phyloP scores from a whole-genome alignment of 2,113 vertebrate genomes.

The Emydura subglobosa region DNA sequence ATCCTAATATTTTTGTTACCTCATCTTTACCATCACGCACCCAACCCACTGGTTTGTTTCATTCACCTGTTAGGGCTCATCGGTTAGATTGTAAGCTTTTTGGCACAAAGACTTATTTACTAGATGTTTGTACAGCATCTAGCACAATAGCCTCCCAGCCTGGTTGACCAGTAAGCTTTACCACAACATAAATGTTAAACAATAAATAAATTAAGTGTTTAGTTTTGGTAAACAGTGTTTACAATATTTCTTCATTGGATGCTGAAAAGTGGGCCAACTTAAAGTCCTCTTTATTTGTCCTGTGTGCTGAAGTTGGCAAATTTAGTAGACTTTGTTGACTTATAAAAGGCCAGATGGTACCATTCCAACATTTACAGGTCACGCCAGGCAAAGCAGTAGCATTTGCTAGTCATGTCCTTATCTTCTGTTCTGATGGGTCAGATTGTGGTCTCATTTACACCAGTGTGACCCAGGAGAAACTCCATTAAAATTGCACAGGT shows the following conservation, averaged over 20 bases:
- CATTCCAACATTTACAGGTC: neutral
- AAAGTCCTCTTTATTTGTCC: neutral
- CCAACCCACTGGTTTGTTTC: neutral
- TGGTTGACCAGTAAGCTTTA: neutral
- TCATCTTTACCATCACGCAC: neutral
- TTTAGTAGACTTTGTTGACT: neutral
- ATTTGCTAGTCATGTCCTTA: neutral
- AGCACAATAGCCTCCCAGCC: neutral
- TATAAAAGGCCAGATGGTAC: neutral
- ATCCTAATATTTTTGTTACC: neutral
- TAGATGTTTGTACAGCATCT: neutral
- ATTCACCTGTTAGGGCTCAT: neutral
- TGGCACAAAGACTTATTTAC: neutral
- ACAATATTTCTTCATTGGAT: neutral
- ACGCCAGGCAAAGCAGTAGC: neutral
- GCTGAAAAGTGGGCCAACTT: neutral
- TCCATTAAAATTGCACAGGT: neutral
- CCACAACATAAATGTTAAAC: neutral
- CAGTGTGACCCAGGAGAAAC: neutral
- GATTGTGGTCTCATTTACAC: neutral
- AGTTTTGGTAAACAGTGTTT: neutral
- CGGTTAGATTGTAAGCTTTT: neutral
- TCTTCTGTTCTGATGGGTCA: neutral
- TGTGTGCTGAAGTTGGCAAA: neutral
- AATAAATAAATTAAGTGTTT: neutral